A percentile compares a stretch with the other conserved stretches of the same genome.
Conservation (phyloP, 2,888 invertebrate species). For the Gandaritis pyraliata region DNA sequence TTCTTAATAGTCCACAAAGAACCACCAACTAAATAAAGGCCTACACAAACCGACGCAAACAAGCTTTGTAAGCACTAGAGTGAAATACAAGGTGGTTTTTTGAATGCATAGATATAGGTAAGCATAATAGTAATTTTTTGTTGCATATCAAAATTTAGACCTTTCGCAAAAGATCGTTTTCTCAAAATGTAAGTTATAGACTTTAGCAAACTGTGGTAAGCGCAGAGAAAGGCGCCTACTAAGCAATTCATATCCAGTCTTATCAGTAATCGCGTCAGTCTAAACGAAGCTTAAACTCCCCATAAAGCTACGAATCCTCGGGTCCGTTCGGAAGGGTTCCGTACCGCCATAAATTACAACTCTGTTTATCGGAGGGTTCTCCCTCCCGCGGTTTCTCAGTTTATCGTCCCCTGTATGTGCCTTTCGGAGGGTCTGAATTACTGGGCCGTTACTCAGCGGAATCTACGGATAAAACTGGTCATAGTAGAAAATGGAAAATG, state of each 20-base stretch:
- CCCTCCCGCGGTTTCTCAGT: conserved; percentile 82
- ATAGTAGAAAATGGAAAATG: conserved; percentile 20
- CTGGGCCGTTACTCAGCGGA: conserved; percentile 73
- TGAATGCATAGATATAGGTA: too few species aligned
- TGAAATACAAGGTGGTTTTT: too few species aligned
- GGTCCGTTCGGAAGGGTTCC: conserved; percentile 67
- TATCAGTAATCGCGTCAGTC: conserved; percentile 3
- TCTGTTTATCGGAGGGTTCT: conserved; percentile 74
- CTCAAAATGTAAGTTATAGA: too few species aligned
- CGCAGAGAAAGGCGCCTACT: too few species aligned
- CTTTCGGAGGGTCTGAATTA: conserved; percentile 71
- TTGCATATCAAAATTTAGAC: background rate
- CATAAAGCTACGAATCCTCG: conserved; percentile 33
- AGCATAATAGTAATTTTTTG: too few species aligned
- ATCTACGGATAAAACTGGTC: conserved; percentile 53
- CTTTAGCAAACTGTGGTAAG: too few species aligned
- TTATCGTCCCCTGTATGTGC: conserved; percentile 77
- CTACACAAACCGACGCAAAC: background rate
- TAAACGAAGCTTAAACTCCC: conserved; percentile 36
- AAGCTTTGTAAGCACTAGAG: background rate
- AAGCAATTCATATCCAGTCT: too few species aligned
- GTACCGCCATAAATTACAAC: conserved; percentile 79
- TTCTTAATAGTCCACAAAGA: background rate
- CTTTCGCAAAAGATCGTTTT: background rate
- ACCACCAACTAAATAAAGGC: background rate